Percentiles rank a stretch among this genome's conserved stretches.
Conservation (phyloP, 2,113 vertebrate genomes). For the Pterocles orientalis region DNA sequence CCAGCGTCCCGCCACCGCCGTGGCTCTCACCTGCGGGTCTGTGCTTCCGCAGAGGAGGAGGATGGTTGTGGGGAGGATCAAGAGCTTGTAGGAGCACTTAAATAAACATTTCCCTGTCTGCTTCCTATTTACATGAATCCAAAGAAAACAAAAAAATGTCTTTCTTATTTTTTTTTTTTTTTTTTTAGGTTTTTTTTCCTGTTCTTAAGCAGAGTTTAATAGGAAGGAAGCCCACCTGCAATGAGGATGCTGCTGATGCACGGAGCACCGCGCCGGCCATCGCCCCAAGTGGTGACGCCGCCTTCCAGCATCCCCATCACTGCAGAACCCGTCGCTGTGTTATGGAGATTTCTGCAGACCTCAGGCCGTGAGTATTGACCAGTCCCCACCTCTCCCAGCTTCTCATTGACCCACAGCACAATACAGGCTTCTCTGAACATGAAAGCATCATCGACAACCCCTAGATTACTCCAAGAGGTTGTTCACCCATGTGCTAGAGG, state of each 20-base stretch:
- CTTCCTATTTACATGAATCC: not conserved
- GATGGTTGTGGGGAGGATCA: accelerated
- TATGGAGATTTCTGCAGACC: conserved; percentile 81
- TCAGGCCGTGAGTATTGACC: conserved; percentile 81
- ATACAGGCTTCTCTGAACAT: conserved; percentile 76
- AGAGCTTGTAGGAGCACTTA: not conserved
- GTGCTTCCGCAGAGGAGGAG: not conserved
- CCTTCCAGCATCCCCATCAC: conserved; percentile 68
- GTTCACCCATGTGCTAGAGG: conserved; percentile 69
- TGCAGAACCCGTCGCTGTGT: conserved; percentile 70
- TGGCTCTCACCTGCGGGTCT: not conserved
- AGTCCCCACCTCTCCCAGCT: conserved; percentile 76
- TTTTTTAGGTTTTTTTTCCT: not conserved
- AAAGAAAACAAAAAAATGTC: not conserved
- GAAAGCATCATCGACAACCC: conserved; percentile 77
- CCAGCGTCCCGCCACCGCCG: not conserved
- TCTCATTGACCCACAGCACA: conserved; percentile 76
- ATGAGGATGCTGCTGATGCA: conserved; percentile 2
- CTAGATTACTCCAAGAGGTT: conserved; percentile 67
- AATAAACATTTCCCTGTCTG: not conserved
- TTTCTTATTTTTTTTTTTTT: not conserved
- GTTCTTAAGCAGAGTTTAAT: not conserved
- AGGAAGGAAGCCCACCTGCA: not conserved
- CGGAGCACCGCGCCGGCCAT: conserved; percentile 20
- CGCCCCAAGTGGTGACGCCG: conserved; percentile 49